phyloP scores from a whole-genome alignment of 1,140 invertebrate genomes.

The Eciton burchellii region DNA sequence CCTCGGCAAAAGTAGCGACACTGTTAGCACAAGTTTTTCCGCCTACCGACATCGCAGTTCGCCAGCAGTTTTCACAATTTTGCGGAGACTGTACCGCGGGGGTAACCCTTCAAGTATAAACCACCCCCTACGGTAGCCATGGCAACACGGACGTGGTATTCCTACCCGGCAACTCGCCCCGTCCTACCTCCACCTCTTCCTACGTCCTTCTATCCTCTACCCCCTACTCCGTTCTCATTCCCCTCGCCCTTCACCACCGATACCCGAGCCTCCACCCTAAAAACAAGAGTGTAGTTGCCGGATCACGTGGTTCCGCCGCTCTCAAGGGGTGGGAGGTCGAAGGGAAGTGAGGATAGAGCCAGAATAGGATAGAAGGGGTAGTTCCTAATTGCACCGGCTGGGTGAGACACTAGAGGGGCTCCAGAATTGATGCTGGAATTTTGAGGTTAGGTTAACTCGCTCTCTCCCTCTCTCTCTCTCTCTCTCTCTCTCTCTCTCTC shows the following conservation, averaged over 20 bases:
- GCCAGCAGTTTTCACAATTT: constrained; percentile 79
- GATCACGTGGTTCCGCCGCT: constrained; percentile 79
- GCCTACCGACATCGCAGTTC: not conserved
- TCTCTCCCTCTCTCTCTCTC: constrained; percentile 66
- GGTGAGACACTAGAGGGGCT: constrained; percentile 78
- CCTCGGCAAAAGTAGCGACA: constrained; percentile 76
- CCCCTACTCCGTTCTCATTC: constrained; percentile 45
- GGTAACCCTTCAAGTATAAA: constrained; percentile 83
- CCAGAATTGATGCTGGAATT: constrained; percentile 84
- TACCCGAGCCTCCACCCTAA: constrained; percentile 76
- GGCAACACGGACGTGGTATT: constrained; percentile 80
- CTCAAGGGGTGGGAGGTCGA: constrained; percentile 73
- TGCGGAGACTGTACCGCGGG: constrained; percentile 80
- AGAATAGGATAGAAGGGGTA: constrained; percentile 81
- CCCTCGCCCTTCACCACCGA: constrained; percentile 63
- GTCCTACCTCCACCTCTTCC: constrained; percentile 66
- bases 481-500: constrained; percentile 30
- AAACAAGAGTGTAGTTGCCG: constrained; percentile 81
- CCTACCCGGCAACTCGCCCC: constrained; percentile 74
- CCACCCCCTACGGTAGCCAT: constrained; percentile 80
- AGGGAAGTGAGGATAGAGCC: constrained; percentile 78
- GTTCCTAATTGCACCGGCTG: constrained; percentile 82
- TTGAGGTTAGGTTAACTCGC: constrained; percentile 82
- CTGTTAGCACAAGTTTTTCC: constrained; percentile 71
- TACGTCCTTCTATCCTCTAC: constrained; percentile 58